Evolutionary conservation across 2,888 invertebrate species (phyloP), one percentile per base, ranked within the genome.

Genomic region (Mesorhabditis belari): DNA sequence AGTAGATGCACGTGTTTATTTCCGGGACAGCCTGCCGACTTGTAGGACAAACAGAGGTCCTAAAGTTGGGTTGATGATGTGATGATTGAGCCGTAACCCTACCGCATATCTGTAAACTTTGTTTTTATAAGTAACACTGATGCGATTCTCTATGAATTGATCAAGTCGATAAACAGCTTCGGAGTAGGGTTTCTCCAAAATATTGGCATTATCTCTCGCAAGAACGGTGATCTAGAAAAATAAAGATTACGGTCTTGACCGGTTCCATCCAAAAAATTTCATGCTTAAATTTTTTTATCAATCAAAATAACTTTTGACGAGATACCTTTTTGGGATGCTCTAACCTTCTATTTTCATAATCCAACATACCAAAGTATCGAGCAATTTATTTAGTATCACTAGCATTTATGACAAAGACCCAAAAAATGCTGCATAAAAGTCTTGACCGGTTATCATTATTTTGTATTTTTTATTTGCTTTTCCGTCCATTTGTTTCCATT

Each of bases 121-220:
- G 12, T n/a, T n/a, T 35, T n/a, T 35, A 35, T 35, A 35, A 35
- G 12, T n/a, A 9, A 35, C 44, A n/a, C 12, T 17, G n/a, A 35
- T n/a, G 12, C 44, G 44, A 35, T 35, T n/a, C 12, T n/a, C n/a
- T 9, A 80, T 76, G 63, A 61, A 79, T 54, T 62, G 64, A 58
- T 80, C 79, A 9, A 80, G 65, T 4, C 75, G 68, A 49, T 75
- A 66, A 27, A 80, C 74, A 3, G 78, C 77, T 19, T 73, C 70
- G 2, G 79, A 68, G 51, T 74, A 78, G 23, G 69, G 88, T 1
- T 86, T 85, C 12, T 90, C 86, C 55, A 93, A 84, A 84, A 93
- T 87, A 80, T 91, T 90, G 71, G 88, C 90, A 28, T 70, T 76
- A 83, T 91, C 89, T 82, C 89, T 89, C 4, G 92, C 85, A 58